Conservation (phyloP, 2,113 vertebrate genomes). For the Ramphastos sulfuratus region DNA sequence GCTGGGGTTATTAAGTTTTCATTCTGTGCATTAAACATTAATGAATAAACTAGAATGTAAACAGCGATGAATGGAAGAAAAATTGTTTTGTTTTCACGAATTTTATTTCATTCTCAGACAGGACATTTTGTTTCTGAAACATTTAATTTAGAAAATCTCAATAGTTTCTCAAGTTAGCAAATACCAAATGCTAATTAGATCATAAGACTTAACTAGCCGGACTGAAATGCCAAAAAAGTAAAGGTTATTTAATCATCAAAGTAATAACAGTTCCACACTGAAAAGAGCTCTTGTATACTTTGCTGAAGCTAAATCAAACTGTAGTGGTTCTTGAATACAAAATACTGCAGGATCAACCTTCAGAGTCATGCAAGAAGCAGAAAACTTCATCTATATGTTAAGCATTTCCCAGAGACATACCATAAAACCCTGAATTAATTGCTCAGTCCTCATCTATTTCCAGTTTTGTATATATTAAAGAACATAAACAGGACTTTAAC, state of each 20-base stretch:
- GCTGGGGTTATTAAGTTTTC: constrained; percentile 72
- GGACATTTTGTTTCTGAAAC: constrained; percentile 67
- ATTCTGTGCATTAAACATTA: constrained; percentile 70
- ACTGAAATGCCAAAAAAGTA: constrained; percentile 70
- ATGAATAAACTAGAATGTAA: constrained; percentile 65
- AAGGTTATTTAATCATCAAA: constrained; percentile 72
- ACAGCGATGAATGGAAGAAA: constrained; percentile 43
- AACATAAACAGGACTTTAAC: not conserved
- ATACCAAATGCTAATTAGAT: constrained; percentile 77
- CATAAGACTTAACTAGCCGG: constrained; percentile 65
- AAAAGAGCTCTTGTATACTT: not conserved
- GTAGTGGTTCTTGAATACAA: not conserved
- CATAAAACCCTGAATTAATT: not conserved
- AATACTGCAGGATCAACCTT: not conserved
- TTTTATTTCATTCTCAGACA: constrained; percentile 42
- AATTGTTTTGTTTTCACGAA: constrained; percentile 47
- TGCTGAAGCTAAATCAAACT: not conserved
- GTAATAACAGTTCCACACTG: not conserved
- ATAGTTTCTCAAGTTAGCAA: constrained; percentile 68
- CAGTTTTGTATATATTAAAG: accelerated
- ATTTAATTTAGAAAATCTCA: constrained; percentile 68
- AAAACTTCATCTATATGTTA: not conserved
- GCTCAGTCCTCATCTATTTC: not conserved
- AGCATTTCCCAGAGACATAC: not conserved
- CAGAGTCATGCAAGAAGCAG: not conserved